phyloP scores from a whole-genome alignment of 2,888 invertebrate species.

The Lagria hirta region DNA sequence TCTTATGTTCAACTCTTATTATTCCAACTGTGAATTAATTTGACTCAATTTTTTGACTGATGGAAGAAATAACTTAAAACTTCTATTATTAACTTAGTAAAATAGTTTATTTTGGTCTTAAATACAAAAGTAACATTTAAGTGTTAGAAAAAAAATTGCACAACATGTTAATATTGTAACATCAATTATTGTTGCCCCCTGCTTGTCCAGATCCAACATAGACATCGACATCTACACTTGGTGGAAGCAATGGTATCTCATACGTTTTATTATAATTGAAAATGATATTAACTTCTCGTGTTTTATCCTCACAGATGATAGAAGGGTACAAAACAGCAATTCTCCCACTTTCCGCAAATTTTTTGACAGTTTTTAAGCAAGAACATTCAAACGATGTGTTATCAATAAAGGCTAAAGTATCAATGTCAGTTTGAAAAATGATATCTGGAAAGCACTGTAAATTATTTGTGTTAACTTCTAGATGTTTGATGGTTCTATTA shows the following conservation, averaged over 20 bases:
- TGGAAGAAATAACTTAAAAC: no score
- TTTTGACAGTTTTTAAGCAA: slow-evolving; percentile 41
- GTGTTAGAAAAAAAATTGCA: slow-evolving; percentile 13
- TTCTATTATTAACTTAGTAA: no score
- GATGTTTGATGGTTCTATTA: slow-evolving; percentile 35
- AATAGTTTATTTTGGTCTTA: no score
- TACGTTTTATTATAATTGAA: slow-evolving; percentile 40
- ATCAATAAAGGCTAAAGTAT: slow-evolving; percentile 38
- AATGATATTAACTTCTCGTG: slow-evolving; percentile 36
- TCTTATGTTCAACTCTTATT: no score
- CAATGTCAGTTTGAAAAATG: slow-evolving; percentile 31
- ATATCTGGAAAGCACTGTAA: slow-evolving; percentile 41
- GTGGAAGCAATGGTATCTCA: slow-evolving; percentile 35
- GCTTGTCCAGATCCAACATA: slow-evolving; percentile 18
- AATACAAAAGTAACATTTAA: no score
- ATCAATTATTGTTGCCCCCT: no score
- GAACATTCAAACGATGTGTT: slow-evolving; percentile 42
- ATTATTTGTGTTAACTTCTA: slow-evolving; percentile 41
- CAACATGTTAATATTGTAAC: slow-evolving; percentile 2
- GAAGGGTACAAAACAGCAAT: slow-evolving; percentile 40
- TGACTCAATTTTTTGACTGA: no score
- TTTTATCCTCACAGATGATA: slow-evolving; percentile 39
- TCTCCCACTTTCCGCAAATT: slow-evolving; percentile 36
- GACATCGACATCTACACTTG: slow-evolving; percentile 23
- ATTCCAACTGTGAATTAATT: no score